Evolutionary conservation across 2,888 invertebrate species (phyloP).

Genomic region (Vannuccia rotundouncinata): DNA sequence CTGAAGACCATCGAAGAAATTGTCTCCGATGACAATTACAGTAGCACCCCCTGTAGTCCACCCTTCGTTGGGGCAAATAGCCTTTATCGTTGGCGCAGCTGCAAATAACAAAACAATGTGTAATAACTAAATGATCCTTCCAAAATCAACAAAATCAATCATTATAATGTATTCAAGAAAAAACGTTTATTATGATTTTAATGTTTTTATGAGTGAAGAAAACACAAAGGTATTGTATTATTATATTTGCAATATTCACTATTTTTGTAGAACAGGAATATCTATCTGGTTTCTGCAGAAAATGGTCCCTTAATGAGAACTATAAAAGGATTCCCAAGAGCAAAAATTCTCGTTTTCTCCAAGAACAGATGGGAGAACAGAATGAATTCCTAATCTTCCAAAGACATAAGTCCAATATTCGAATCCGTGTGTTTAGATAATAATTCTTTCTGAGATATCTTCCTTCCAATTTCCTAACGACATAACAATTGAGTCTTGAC

Average conservation of each 20-base stretch:
- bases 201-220: too few relatives aligned
- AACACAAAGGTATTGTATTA: too few relatives aligned
- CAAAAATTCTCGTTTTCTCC: background rate
- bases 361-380: background rate
- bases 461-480: background rate
- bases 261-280: too few relatives aligned
- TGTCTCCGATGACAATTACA: conserved; percentile 93
- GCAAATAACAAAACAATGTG: conserved; percentile 49
- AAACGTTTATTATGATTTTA: too few relatives aligned
- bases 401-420: background rate
- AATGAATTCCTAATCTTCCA: background rate
- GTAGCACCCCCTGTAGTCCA: conserved; percentile 99
- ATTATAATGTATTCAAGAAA: background rate
- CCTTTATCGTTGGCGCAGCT: conserved; percentile 95
- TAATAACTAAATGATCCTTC: background rate
- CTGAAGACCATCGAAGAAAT: conserved; percentile 97
- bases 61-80: conserved; percentile 95
- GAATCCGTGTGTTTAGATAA: background rate
- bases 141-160: background rate
- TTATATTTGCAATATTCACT: too few relatives aligned
- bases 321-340: background rate
- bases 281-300: too few relatives aligned
- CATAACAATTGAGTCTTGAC: background rate
- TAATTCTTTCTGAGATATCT: background rate
- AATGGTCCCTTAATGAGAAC: background rate